phyloP scores from a whole-genome alignment of 2,113 vertebrate species.

The Calidris pygmaea region DNA sequence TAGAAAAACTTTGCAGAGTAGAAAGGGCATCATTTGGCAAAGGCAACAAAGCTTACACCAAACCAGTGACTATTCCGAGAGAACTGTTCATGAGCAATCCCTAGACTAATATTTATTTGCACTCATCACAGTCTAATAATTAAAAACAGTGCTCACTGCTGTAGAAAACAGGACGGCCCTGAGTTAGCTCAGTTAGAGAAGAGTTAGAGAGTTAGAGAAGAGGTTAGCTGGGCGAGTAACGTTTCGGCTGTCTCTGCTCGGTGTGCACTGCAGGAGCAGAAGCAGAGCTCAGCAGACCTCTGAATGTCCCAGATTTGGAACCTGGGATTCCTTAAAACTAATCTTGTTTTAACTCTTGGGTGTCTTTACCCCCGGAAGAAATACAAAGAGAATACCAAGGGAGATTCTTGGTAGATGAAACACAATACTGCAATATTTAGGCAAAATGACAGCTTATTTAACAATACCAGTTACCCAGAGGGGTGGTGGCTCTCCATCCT shows the following conservation, averaged over 20 bases:
- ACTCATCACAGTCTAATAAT: constrained; percentile 34
- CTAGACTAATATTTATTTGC: constrained; percentile 18
- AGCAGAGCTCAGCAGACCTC: not conserved
- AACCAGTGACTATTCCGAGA: not conserved
- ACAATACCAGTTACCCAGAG: not conserved
- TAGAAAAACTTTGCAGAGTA: not conserved
- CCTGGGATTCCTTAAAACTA: not conserved
- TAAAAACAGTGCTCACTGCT: constrained; percentile 7
- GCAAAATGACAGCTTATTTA: not conserved
- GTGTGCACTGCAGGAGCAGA: not conserved
- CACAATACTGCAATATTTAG: not conserved
- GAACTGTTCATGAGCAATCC: constrained; percentile 2
- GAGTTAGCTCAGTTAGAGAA: no score
- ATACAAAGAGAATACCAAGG: not conserved
- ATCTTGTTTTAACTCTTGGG: not conserved
- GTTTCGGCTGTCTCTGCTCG: not conserved
- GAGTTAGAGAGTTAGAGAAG: no score
- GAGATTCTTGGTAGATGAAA: not conserved
- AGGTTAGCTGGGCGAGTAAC: not conserved
- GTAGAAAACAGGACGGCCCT: not conserved
- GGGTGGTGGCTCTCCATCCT: not conserved
- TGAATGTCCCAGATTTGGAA: not conserved
- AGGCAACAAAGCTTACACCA: constrained; percentile 32
- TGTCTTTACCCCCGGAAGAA: not conserved
- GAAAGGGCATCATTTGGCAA: constrained; percentile 28